phyloP scores from a whole-genome alignment of 2,888 invertebrate species.

The Anthrax anthrax region DNA sequence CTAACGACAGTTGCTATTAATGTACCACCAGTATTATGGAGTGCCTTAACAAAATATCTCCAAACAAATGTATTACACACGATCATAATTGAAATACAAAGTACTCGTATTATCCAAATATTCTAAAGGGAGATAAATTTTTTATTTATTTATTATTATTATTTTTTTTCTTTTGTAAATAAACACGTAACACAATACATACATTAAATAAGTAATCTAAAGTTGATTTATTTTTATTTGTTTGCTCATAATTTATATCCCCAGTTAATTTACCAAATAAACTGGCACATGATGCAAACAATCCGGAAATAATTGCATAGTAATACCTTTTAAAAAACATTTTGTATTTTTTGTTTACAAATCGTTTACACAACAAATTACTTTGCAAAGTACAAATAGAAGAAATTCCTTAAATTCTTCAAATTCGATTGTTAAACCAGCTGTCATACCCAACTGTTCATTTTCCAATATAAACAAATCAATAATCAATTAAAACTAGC shows the following conservation, averaged over 20 bases:
- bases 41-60: slow-evolving; percentile 43
- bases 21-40: slow-evolving; percentile 40
- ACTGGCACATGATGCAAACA: slow-evolving; percentile 43
- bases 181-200: no score
- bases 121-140: slow-evolving; percentile 22
- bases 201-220: neutral
- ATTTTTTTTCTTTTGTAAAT: no score
- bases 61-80: slow-evolving; percentile 41
- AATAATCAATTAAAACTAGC: no score
- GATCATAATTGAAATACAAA: slow-evolving; percentile 39
- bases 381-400: no score
- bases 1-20: slow-evolving; percentile 42
- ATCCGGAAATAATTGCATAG: slow-evolving; percentile 27
- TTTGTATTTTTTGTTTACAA: no score
- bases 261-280: slow-evolving; percentile 43
- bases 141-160: neutral
- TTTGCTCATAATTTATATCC: neutral
- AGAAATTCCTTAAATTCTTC: no score
- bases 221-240: neutral
- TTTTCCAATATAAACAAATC: no score
- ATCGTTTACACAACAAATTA: no score
- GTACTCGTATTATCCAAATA: slow-evolving; percentile 21
- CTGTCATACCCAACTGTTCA: no score
- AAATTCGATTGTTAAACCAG: no score
- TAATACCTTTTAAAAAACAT: neutral